Conservation (phyloP, 92 coral and sea anemone genomes). For the Paragorgia papillata region DNA sequence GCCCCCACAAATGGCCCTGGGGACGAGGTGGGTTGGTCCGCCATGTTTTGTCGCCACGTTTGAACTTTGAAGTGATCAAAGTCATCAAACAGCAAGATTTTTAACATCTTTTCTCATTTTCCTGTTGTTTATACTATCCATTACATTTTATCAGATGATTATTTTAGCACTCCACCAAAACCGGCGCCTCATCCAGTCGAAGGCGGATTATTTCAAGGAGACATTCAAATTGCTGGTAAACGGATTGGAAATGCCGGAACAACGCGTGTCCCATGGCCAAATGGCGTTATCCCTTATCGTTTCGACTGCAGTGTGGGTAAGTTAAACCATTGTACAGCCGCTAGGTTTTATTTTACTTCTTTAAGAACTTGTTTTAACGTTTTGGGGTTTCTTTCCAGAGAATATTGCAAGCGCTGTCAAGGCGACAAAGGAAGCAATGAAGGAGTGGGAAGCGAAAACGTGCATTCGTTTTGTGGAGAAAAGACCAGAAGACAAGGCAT, state of each 20-base stretch:
- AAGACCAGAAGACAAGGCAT: constrained; percentile 70
- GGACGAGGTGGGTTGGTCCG: too few relatives aligned
- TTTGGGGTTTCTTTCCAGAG: constrained; percentile 37
- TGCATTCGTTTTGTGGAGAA: constrained; percentile 72
- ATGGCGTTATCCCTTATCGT: constrained; percentile 80
- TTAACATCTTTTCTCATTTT: too few relatives aligned
- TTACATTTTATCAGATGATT: neutral
- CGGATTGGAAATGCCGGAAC: constrained; percentile 15
- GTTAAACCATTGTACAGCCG: neutral
- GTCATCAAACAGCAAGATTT: too few relatives aligned
- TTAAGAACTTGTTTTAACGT: too few relatives aligned
- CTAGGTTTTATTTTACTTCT: neutral
- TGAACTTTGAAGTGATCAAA: too few relatives aligned
- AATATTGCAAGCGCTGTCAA: constrained; percentile 64
- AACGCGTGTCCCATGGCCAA: constrained; percentile 62
- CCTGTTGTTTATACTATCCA: too few relatives aligned
- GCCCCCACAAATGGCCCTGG: too few relatives aligned
- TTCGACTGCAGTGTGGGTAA: constrained; percentile 90
- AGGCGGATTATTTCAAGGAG: constrained; percentile 16
- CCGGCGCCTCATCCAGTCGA: neutral
- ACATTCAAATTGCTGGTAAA: constrained; percentile 20
- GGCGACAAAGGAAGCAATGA: constrained; percentile 66
- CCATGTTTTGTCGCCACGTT: too few relatives aligned
- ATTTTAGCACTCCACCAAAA: neutral
- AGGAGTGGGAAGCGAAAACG: constrained; percentile 70